Evolutionary conservation across 2,113 vertebrate genomes (phyloP), one percentile per base, ranked within the genome.

Genomic region (Varanus komodoensis): DNA sequence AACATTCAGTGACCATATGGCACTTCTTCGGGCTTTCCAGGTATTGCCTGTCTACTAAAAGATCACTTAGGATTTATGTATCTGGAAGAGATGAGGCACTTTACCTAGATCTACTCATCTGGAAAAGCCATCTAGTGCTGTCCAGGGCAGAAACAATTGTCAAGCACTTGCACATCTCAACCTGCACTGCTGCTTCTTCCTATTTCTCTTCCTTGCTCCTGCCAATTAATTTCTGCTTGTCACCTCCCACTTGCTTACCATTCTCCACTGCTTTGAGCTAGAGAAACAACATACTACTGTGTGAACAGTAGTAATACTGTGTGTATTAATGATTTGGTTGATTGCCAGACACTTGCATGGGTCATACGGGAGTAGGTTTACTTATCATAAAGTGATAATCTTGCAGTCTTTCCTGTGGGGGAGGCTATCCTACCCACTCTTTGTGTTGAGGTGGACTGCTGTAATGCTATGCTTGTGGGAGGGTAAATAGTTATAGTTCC

Each of bases 1-100:
- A 89, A 98, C 98, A 1, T 99, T 98, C 94, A 99, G 99, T 73
- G 99, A 99, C 94, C 99, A 99, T 93, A 99, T 99, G 99, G 98
- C 98, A 2, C 97, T 99, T 87, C 98, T 99, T 64, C 97, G 99
- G 93, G 98, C 98, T 71, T 99, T 99, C 79, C 99, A 99, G 99
- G 99, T 99, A 95, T 44, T 80, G 54, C 84, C 6, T 21, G 34
- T 95, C 87, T 94, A 86, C 91, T 79, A 86, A 88, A 50, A 32
- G 12, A n/a, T 6, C 88, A 1, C 27, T 88, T n/a, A 32, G 57
- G 15, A 19, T 54, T 38, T 48, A 64, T 79, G 15, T 14, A 0
- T 89, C 0, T 11, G 6, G 29, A 44, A 85, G 8, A 34, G 71
- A 44, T 67, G 3, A 27, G 3, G 0, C 57, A 9, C 29, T 44